Percentiles rank a stretch among this genome's conserved stretches.
These are phyloP conservation scores for Leptinotarsa haldemani DNA, from an alignment of 2,888 invertebrate genomes.

Conservation along the genomic window DNA sequence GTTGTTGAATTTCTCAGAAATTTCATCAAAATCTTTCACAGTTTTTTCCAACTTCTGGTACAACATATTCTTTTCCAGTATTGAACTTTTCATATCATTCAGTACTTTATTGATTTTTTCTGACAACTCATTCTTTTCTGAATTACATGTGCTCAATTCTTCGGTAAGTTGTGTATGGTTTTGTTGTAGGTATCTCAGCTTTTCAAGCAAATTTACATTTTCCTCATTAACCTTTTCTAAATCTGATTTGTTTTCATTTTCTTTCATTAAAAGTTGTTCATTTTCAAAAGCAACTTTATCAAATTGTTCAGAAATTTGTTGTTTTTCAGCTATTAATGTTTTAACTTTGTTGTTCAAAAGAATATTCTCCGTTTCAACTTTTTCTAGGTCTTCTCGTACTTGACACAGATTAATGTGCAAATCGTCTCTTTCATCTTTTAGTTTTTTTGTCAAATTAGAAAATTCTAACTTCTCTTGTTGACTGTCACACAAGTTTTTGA, in stretches of 20 bases:
- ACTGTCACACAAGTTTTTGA: not conserved
- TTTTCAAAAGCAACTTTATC: slow-evolving; percentile 23
- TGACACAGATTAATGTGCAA: not conserved
- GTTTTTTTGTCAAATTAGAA: not conserved
- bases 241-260: not conserved
- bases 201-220: not conserved
- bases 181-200: not conserved
- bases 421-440: not conserved
- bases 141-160: not conserved
- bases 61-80: slow-evolving; percentile 25
- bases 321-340: slow-evolving; percentile 4
- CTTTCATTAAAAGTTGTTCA: slow-evolving; percentile 19
- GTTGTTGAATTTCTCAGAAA: slow-evolving; percentile 36
- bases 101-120: slow-evolving; percentile 12
- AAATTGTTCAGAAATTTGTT: not conserved
- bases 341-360: slow-evolving; percentile 6
- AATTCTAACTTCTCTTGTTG: slow-evolving; percentile 21
- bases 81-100: not conserved
- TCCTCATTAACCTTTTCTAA: not conserved
- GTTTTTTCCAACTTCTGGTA: slow-evolving; percentile 32
- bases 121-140: slow-evolving; percentile 10
- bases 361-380: not conserved
- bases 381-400: slow-evolving; percentile 24
- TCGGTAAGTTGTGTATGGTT: not conserved
- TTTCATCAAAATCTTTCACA: slow-evolving; percentile 29